Evolutionary conservation across 2,113 vertebrate species (phyloP).

Genomic region (Gymnorhina tibicen): DNA sequence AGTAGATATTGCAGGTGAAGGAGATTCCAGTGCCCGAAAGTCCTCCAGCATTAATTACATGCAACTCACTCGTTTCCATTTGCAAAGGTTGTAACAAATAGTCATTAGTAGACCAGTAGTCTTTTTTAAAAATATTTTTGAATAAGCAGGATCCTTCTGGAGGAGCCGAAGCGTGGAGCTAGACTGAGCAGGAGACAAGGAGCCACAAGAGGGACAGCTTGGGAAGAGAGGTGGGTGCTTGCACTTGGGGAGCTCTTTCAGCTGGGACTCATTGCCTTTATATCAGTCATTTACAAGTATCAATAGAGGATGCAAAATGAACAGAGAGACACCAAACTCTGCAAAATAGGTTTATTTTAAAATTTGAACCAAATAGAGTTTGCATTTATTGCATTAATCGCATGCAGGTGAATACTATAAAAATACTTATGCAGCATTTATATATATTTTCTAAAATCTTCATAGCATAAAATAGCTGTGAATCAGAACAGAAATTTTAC

Average conservation of each 20-base stretch:
- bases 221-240: background rate
- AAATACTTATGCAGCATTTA: slow-evolving; percentile 7
- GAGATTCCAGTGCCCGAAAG: background rate
- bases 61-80: background rate
- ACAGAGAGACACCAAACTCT: background rate
- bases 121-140: background rate
- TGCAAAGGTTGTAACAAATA: background rate
- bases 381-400: background rate
- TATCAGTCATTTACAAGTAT: background rate
- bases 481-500: background rate
- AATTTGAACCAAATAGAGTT: background rate
- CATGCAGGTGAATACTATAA: background rate
- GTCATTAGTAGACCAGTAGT: background rate
- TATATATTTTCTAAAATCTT: background rate
- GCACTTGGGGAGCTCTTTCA: background rate
- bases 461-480: background rate
- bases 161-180: background rate
- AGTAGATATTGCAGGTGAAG: background rate
- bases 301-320: background rate
- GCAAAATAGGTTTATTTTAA: slow-evolving; percentile 48
- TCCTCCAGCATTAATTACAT: no score
- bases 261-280: background rate
- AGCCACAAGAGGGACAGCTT: background rate
- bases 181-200: background rate
- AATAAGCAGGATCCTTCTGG: background rate